Evolutionary conservation across 2,113 vertebrate genomes (phyloP), one percentile per base, ranked within the genome.

Genomic region (Regulus satrapa): DNA sequence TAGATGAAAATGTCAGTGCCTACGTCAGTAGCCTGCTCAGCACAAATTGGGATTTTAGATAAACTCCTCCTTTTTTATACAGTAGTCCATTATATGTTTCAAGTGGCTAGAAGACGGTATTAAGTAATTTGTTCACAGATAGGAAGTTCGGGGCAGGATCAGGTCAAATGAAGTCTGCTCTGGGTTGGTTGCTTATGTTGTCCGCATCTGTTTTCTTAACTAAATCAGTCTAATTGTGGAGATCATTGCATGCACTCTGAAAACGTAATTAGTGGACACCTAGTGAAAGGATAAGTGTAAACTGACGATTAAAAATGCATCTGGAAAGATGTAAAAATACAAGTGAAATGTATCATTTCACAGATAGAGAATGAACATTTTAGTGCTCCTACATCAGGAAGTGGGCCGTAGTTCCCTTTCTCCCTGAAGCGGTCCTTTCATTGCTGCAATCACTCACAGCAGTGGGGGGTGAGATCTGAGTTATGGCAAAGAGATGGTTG

Each of bases 61-160:
- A 69, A 77, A 3, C 14, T 2, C 28, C 5, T 14, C 9, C 9
- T 24, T 56, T 61, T 68, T 74, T 32, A 24, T 62, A 13, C 11
- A 10, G 0, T 16, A 41, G 38, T 49, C 58, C 12, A 3, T 67
- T 52, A 3, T 48, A 18, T 3, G 5, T 84, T 66, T 16, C 20
- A 14, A 14, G 38, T 82, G n/a, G 46, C 87, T 75, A 66, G 34
- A 84, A 29, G 19, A 9, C 62, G 48, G 29, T 28, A 64, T 91
- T 46, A 31, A 84, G 83, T 36, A 12, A 24, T 49, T 84, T 85
- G 52, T 34, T 41, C 55, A 8, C 31, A 55, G 55, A 10, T 9
- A 34, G 32, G 45, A 56, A 54, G 41, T 29, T 68, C 62, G 55
- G 46, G 75, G 41, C 41, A n/a, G 58, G 45, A 61, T 79, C 45